Conservation (phyloP, 1,140 invertebrate genomes). For the Campodea augens region DNA sequence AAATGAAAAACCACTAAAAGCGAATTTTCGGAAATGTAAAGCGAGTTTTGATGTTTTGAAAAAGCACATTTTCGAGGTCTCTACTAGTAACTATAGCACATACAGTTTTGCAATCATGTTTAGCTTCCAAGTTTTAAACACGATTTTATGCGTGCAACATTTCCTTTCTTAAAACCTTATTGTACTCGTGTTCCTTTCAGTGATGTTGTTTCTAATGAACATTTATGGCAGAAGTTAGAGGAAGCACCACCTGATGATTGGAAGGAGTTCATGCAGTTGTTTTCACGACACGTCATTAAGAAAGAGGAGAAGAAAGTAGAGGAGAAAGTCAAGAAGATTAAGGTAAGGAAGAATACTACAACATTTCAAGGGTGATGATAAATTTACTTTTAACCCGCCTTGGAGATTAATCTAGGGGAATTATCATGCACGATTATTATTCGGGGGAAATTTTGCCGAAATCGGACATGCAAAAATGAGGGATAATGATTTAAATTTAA, state of each 20-base stretch:
- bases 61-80: too few relatives aligned
- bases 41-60: too few relatives aligned
- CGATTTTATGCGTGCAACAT: not conserved
- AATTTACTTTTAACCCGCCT: not conserved
- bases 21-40: too few relatives aligned
- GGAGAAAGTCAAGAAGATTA: too few relatives aligned
- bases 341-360: conserved; percentile 35
- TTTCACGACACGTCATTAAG: conserved; percentile 66
- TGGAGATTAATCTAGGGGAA: not conserved
- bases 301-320: conserved; percentile 47
- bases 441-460: too few relatives aligned
- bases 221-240: conserved; percentile 60
- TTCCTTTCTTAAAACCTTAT: too few relatives aligned
- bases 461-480: not conserved
- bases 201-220: conserved; percentile 2
- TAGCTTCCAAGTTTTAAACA: too few relatives aligned
- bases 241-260: conserved; percentile 55
- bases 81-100: too few relatives aligned
- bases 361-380: conserved; percentile 34
- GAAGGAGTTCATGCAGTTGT: conserved; percentile 71
- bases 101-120: too few relatives aligned
- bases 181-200: not conserved
- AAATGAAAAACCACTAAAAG: too few relatives aligned
- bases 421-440: not conserved
- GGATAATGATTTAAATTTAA: not conserved